These are phyloP conservation scores for Rhysida immarginata DNA, from an alignment of 1,140 invertebrate species.

Conservation along the genomic window DNA sequence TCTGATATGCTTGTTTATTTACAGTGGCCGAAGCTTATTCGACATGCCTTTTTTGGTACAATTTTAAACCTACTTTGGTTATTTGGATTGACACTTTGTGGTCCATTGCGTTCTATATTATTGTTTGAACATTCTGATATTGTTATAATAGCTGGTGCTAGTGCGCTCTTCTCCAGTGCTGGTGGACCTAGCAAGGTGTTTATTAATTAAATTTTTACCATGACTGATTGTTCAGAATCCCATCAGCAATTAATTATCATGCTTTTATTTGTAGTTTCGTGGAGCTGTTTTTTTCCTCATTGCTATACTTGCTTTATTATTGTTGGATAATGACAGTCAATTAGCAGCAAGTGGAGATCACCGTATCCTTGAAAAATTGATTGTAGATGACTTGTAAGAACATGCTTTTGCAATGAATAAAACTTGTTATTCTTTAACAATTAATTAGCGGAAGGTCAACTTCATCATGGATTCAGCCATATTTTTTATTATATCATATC, in stretches of 20 bases:
- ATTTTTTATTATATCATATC: slow-evolving; percentile 30
- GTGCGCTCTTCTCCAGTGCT: slow-evolving; percentile 27
- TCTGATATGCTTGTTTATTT: too few relatives aligned
- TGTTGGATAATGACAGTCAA: slow-evolving; percentile 33
- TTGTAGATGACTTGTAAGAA: too few relatives aligned
- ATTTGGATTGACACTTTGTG: slow-evolving; percentile 31
- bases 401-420: too few relatives aligned
- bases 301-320: slow-evolving; percentile 28
- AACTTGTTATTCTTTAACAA: background rate
- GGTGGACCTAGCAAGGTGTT: slow-evolving; percentile 26
- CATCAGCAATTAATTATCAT: background rate
- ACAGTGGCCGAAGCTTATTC: slow-evolving; percentile 26
- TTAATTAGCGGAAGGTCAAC: slow-evolving; percentile 15
- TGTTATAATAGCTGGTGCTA: slow-evolving; percentile 29
- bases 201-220: too few relatives aligned
- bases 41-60: slow-evolving; percentile 28
- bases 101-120: slow-evolving; percentile 30
- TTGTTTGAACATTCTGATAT: slow-evolving; percentile 31
- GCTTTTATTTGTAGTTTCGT: slow-evolving; percentile 22
- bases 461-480: slow-evolving; percentile 28
- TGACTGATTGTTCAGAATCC: too few relatives aligned
- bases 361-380: slow-evolving; percentile 13
- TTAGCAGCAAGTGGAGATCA: slow-evolving; percentile 14
- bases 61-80: slow-evolving; percentile 29
- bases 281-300: slow-evolving; percentile 32